Conservation (phyloP, 2,797 vertebrate genomes). For the Sternarchorhynchus goeldii region DNA sequence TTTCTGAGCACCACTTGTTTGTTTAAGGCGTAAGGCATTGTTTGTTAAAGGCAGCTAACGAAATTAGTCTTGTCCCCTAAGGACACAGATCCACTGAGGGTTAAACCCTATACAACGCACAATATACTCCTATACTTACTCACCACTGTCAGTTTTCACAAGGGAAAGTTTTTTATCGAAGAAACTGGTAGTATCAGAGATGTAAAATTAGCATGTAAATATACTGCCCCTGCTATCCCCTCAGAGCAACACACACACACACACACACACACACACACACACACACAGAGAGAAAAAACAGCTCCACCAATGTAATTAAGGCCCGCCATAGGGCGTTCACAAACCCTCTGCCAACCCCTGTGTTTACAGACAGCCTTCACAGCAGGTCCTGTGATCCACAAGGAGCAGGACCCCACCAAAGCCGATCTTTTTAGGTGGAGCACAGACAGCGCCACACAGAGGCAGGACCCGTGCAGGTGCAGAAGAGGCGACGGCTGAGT, state of each 20-base stretch:
- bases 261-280: conserved; percentile 26
- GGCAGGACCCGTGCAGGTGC: conserved; percentile 52
- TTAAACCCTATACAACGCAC: conserved; percentile 14
- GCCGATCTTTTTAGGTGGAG: conserved; percentile 69
- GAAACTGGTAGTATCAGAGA: conserved; percentile 56
- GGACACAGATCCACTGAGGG: not conserved
- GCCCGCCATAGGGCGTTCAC: conserved; percentile 67
- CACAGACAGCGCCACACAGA: conserved; percentile 62
- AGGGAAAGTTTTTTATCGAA: conserved; percentile 48
- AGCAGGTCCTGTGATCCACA: conserved; percentile 64
- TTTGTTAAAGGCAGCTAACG: conserved; percentile 29
- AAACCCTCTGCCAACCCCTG: conserved; percentile 64
- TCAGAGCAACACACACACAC: conserved; percentile 31
- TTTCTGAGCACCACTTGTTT: not conserved
- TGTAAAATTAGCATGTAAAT: conserved; percentile 60
- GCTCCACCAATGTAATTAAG: conserved; percentile 49
- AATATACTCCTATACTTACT: not conserved
- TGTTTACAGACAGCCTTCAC: conserved; percentile 73
- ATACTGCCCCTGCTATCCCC: conserved; percentile 63
- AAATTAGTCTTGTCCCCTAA: conserved; percentile 14
- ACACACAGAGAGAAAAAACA: not conserved
- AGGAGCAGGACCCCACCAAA: conserved; percentile 53
- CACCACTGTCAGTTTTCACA: conserved; percentile 13
- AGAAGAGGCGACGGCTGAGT: conserved; percentile 40
- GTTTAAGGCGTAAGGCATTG: not conserved